These are phyloP conservation scores for Brachionus calyciflorus DNA, from an alignment of 1,140 invertebrate species.

Conservation along the genomic window DNA sequence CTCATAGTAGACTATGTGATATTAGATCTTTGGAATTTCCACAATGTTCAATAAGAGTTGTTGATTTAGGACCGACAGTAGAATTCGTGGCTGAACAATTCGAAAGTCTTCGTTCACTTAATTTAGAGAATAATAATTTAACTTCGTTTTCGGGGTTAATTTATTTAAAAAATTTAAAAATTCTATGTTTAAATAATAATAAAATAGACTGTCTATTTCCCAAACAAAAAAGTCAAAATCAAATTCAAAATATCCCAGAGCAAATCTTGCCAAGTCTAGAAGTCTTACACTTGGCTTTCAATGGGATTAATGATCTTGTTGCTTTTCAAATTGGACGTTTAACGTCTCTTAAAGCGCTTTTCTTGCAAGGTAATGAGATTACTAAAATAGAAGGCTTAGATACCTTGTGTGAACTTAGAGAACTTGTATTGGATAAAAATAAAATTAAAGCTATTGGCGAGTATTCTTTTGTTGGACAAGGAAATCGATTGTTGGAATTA, in stretches of 20 bases:
- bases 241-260: conserved; percentile 27
- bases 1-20: conserved; percentile 53
- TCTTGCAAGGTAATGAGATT: conserved; percentile 61
- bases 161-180: conserved; percentile 57
- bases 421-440: conserved; percentile 60
- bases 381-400: conserved; percentile 58
- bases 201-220: conserved; percentile 58
- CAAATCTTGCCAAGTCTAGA: conserved; percentile 57
- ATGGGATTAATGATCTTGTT: conserved; percentile 57
- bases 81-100: conserved; percentile 50
- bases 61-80: conserved; percentile 56
- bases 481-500: conserved; percentile 58
- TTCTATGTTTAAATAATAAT: conserved; percentile 60
- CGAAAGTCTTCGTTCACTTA: conserved; percentile 49
- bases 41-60: conserved; percentile 53
- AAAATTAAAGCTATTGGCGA: conserved; percentile 58
- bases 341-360: conserved; percentile 57
- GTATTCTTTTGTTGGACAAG: conserved; percentile 54
- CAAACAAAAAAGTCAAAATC: conserved; percentile 29
- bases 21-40: conserved; percentile 58
- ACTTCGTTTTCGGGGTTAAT: conserved; percentile 58
- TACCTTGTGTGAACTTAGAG: conserved; percentile 55
- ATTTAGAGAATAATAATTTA: conserved; percentile 60
- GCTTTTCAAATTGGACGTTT: conserved; percentile 55
- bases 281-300: conserved; percentile 60